Evolutionary conservation across 2,113 vertebrate species (phyloP).

Genomic region (Ia io): DNA sequence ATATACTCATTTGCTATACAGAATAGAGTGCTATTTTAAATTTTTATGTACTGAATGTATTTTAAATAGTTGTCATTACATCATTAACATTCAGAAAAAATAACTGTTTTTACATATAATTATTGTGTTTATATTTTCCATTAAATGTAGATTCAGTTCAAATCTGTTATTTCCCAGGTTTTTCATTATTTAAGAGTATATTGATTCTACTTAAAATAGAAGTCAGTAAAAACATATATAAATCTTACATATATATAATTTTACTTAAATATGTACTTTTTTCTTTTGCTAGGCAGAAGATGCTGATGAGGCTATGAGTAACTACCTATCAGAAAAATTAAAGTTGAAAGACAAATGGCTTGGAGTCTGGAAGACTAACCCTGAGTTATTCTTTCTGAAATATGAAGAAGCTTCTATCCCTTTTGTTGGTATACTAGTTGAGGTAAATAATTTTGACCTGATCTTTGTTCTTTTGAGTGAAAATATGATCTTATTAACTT

Average conservation of each 20-base stretch:
- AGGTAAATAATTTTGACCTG: conserved; percentile 64
- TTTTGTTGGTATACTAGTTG: conserved; percentile 76
- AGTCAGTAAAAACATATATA: neutral
- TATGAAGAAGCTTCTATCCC: conserved; percentile 77
- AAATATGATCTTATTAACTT: conserved; percentile 18
- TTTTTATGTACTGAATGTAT: neutral
- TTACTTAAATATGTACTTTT: neutral
- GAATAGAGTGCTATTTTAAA: conserved; percentile 2
- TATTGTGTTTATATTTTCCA: neutral
- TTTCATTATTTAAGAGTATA: neutral
- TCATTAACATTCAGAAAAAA: conserved; percentile 32
- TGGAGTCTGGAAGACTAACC: conserved; percentile 78
- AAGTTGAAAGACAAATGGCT: conserved; percentile 76
- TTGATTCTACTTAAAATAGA: conserved; percentile 11
- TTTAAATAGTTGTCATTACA: neutral
- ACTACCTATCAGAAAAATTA: conserved; percentile 74
- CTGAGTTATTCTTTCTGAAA: conserved; percentile 72
- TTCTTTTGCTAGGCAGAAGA: conserved; percentile 75
- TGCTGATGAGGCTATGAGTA: conserved; percentile 69
- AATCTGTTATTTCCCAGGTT: neutral
- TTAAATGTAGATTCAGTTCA: conserved; percentile 28
- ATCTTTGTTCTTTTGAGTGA: neutral
- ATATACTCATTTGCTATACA: conserved; percentile 13
- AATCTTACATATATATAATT: neutral
- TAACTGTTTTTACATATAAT: neutral